Base-by-base conservation (phyloP, 1,140 invertebrate species). In the Metopolophium dirhodum region DNA sequence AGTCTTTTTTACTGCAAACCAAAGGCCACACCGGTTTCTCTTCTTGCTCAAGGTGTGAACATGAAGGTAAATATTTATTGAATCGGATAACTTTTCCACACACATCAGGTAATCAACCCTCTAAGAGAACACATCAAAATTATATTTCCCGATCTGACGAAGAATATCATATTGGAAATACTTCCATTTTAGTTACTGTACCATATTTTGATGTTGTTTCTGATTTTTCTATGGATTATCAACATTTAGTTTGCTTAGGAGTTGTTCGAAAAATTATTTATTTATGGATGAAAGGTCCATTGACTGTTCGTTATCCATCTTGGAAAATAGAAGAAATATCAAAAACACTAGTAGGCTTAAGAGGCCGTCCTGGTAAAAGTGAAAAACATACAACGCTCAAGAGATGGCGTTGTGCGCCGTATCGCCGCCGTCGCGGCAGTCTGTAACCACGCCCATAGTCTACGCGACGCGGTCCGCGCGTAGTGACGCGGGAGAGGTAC, bases 191-290 rank as follows among this genome's bases (percentile, higher is more conserved):
- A 30, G n/a, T 45, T 88, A 89, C 93, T 87, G 57, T 94, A 87
- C 87, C 90, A 23, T 91, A 90, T 89, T n/a, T 95, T 77, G 94
- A 94, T 47, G 61, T 95, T 82, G 94, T 95, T 37, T 57, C 94
- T 61, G 77, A 94, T 68, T 94, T 95, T 94, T 94, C 94, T 11
- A 82, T 95, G 30, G 94, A 95, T 54, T 95, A 95, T 89, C 95
- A 95, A 94, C 95, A 95, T 94, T 91, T 95, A 77, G 87, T 94
- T 49, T 95, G 94, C 91, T 91, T 95, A 89, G 94, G 94, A 41
- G 93, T 95, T n/a, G 94, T 94, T 49, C 94, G 93, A 93, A 95
- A 94, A 94, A 45, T 95, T 23, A 83, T 95, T 22, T 30, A 54
- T n/a, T 82, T 93, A 2, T 95, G 95, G 95, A 93, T 93, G 7